Evolutionary conservation across 2,113 vertebrate genomes (phyloP), one percentile per base, ranked within the genome.

Genomic region (Macaca nemestrina): DNA sequence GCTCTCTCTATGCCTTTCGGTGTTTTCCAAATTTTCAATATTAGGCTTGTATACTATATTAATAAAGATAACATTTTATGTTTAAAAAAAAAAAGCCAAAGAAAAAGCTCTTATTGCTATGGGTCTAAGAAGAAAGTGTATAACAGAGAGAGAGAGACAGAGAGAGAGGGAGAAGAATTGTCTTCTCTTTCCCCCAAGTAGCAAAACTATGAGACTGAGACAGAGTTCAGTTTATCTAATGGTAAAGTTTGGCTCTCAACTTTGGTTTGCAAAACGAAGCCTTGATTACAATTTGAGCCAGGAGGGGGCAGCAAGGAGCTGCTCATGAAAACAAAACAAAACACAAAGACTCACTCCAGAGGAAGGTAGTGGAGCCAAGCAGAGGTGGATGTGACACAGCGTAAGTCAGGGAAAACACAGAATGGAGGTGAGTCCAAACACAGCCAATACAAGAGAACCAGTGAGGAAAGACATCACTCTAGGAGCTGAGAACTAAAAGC

Each of bases 251-350:
- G 22, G 45, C 22, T 85, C 27, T 94, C 6, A 55, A 10, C 43
- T 67, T 86, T 9, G 59, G 57, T 89, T 30, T 52, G 27, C n/a
- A 89, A 93, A 96, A 27, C 0, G 0, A 86, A 92, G 40, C 3
- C 6, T 93, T 92, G 94, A 87, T 84, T 93, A 84, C 45, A 90
- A 16, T 87, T 68, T 81, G 32, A 95, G 30, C 92, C 97, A 98
- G 97, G 55, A 97, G 97, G 96, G 97, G 96, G 97, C 94, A 97
- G 97, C 98, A 98, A 96, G 97, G 95, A 98, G 97, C 95, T 95
- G n/a, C 81, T 87, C 48, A 59, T 48, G 17, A 22, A 64, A 45
- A 70, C 2, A 48, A 67, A 61, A 55, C 10, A 93, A 79, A 89
- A 4, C 6, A 83, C 80, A 80, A 86, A 90, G 57, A 30, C 40